Conservation (phyloP, 2,113 vertebrate genomes). For the Deroptyus accipitrinus region DNA sequence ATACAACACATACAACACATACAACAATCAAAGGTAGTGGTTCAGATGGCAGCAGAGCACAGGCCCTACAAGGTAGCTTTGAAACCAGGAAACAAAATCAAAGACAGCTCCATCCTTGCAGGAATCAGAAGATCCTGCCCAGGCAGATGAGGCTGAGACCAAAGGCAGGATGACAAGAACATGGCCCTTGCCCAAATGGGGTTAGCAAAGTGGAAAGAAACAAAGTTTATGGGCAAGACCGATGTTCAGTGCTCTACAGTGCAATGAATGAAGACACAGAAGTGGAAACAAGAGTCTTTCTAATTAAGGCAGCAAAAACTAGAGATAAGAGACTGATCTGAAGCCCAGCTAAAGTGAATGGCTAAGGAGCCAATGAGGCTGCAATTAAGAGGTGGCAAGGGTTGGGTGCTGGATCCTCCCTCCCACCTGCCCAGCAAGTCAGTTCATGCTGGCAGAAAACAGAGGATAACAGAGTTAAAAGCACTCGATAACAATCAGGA, state of each 20-base stretch:
- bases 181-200: rapidly evolving
- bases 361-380: not conserved
- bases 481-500: rapidly evolving
- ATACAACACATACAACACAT: not conserved
- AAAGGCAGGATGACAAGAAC: not conserved
- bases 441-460: not conserved
- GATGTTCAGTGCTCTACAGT: rapidly evolving
- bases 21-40: not conserved
- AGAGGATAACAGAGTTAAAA: not conserved
- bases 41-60: not conserved
- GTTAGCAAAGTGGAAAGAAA: not conserved
- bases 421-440: not conserved
- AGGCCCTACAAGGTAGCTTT: not conserved
- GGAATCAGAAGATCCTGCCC: not conserved
- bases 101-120: not conserved
- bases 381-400: not conserved
- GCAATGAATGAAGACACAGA: not conserved
- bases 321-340: not conserved
- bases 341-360: not conserved
- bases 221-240: not conserved
- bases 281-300: not conserved
- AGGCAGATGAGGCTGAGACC: not conserved
- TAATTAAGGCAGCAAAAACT: not conserved
- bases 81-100: not conserved
- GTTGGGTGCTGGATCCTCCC: not conserved